Evolutionary conservation across 2,888 invertebrate genomes (phyloP).

Genomic region (Archips crataeganus): DNA sequence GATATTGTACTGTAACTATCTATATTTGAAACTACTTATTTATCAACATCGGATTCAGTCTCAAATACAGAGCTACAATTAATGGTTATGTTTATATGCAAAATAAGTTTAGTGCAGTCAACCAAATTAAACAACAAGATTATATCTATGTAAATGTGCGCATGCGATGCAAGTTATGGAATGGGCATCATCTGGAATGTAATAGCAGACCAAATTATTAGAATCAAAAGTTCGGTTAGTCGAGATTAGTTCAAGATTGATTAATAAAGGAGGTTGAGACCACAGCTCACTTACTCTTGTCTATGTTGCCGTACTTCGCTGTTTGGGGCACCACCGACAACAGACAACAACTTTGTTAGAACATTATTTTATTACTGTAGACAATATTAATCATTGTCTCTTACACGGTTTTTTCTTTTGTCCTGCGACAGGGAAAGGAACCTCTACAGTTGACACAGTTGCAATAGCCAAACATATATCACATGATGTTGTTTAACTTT

Average conservation of each 20-base stretch:
- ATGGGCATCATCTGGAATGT: slow-evolving; percentile 67
- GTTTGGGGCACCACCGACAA: slow-evolving; percentile 86
- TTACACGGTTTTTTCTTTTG: slow-evolving; percentile 5
- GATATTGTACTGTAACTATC: slow-evolving; percentile 52
- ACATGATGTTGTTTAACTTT: slow-evolving; percentile 3
- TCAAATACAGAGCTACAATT: slow-evolving; percentile 48
- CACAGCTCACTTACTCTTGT: slow-evolving; percentile 85
- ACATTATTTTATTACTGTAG: slow-evolving; percentile 36
- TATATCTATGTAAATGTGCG: slow-evolving; percentile 48
- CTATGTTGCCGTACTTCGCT: slow-evolving; percentile 82
- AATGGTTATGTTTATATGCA: slow-evolving; percentile 44
- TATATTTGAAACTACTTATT: slow-evolving; percentile 58
- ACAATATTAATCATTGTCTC: slow-evolving; percentile 4
- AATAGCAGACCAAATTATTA: slow-evolving; percentile 72
- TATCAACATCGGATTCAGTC: slow-evolving; percentile 53
- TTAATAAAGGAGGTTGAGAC: slow-evolving; percentile 81
- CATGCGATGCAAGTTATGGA: slow-evolving; percentile 69
- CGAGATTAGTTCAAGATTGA: slow-evolving; percentile 78
- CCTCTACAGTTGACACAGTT: slow-evolving; percentile 9
- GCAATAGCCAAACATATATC: background rate
- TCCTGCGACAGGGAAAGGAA: background rate
- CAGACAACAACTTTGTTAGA: slow-evolving; percentile 82
- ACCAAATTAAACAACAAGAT: slow-evolving; percentile 21
- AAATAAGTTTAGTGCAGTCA: slow-evolving; percentile 52
- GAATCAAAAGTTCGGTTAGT: slow-evolving; percentile 78